Evolutionary conservation across 1,140 invertebrate genomes (phyloP).

Genomic region (Drosophila tristis): DNA sequence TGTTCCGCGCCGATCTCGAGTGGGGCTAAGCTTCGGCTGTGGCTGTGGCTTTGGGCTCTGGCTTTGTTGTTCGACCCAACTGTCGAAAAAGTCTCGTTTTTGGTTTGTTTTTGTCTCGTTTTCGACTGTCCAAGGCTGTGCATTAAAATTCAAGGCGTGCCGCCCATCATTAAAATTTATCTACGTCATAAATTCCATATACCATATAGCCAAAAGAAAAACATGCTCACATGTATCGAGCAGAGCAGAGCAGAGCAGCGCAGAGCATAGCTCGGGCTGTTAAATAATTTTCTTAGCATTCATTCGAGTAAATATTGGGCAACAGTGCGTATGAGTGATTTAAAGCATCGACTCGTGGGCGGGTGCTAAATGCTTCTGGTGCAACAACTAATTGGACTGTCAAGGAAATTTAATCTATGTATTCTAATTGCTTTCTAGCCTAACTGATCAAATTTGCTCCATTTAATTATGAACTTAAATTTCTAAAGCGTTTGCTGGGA

Average conservation of each 20-base stretch:
- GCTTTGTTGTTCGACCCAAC: conserved; percentile 25
- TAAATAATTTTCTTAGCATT: conserved; percentile 14
- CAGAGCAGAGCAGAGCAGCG: not conserved
- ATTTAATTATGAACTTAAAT: too few species aligned
- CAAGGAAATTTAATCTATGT: conserved; percentile 17
- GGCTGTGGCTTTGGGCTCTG: conserved; percentile 34
- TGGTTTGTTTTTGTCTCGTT: conserved; percentile 10
- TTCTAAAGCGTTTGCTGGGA: too few species aligned
- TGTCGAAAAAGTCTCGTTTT: conserved; percentile 22
- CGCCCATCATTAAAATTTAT: conserved; percentile 69
- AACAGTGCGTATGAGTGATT: conserved; percentile 23
- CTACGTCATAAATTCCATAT: conserved; percentile 69
- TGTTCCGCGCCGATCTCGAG: conserved; percentile 22
- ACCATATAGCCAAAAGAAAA: conserved; percentile 34
- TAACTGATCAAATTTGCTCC: too few species aligned
- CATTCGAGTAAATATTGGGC: conserved; percentile 11
- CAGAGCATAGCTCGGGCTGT: conserved; percentile 15
- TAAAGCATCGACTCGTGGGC: not conserved
- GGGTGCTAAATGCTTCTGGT: too few species aligned
- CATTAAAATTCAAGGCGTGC: conserved; percentile 77
- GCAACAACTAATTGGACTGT: conserved; percentile 34
- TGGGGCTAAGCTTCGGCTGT: conserved; percentile 47
- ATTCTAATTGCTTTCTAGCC: conserved; percentile 20
- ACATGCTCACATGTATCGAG: not conserved
- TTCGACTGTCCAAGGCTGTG: conserved; percentile 60